Percentiles rank a stretch among this genome's conserved stretches.
phyloP scores from a whole-genome alignment of 1,140 invertebrate genomes.

The Babylonia areolata region DNA sequence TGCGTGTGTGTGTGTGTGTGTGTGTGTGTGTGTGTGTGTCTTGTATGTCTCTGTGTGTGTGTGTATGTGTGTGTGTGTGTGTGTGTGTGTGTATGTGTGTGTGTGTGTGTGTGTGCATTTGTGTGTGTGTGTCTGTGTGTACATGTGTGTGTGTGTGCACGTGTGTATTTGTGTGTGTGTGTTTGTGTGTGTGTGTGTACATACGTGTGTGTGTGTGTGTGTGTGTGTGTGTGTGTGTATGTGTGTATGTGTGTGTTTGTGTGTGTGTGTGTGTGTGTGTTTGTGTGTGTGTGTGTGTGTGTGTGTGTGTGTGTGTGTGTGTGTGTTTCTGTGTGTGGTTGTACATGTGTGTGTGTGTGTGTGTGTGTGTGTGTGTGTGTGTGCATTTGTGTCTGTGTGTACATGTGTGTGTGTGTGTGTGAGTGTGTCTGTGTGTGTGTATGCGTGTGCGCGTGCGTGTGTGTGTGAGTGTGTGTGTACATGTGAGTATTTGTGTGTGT shows the following conservation, averaged over 20 bases:
- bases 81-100: neutral
- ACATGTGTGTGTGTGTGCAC: neutral
- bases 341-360: neutral
- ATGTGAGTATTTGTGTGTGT: neutral
- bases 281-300: too few relatives aligned
- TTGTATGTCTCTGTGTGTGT: neutral
- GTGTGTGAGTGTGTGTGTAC: too few relatives aligned
- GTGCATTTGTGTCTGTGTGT: too few relatives aligned
- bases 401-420: slow-evolving; percentile 6
- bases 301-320: neutral
- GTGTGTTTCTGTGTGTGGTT: neutral
- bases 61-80: neutral
- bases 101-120: too few relatives aligned
- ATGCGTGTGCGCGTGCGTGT: neutral
- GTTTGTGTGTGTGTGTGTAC: too few relatives aligned
- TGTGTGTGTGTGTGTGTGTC: slow-evolving; percentile 1
- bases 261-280: too few relatives aligned
- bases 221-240: neutral
- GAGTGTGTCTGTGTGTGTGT: neutral
- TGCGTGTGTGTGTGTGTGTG: neutral
- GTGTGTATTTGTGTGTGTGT: neutral
- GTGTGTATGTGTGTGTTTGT: neutral
- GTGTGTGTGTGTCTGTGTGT: too few relatives aligned
- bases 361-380: neutral
- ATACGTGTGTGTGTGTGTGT: slow-evolving; percentile 10